Conservation (phyloP, 2,797 vertebrate genomes). For the Trachurus trachurus region DNA sequence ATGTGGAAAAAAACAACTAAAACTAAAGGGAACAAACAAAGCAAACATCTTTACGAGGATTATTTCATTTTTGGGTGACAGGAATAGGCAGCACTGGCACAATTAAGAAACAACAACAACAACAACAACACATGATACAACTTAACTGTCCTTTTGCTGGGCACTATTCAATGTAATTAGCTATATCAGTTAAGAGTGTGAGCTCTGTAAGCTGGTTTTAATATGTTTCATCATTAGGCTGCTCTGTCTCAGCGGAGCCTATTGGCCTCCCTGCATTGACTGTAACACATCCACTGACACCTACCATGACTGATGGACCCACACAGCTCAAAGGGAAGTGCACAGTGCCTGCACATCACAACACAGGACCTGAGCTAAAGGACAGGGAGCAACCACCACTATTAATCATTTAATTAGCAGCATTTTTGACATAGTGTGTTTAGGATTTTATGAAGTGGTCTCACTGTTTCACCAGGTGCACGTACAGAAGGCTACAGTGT, state of each 20-base stretch:
- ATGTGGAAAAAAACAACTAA: constrained; percentile 31
- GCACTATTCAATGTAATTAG: constrained; percentile 29
- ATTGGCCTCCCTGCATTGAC: constrained; percentile 29
- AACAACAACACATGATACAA: no score
- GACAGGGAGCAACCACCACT: background rate
- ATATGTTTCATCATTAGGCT: constrained; percentile 4
- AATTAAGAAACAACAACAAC: constrained; percentile 5
- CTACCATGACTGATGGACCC: constrained; percentile 45
- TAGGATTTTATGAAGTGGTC: background rate
- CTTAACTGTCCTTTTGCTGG: background rate
- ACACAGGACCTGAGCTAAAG: background rate
- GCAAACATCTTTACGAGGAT: background rate
- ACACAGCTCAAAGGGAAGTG: constrained; percentile 21
- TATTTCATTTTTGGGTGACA: constrained; percentile 2
- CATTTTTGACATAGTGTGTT: constrained; percentile 2
- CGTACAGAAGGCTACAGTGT: background rate
- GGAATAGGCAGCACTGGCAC: background rate
- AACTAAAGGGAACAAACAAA: constrained; percentile 4
- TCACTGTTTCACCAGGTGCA: constrained; percentile 25
- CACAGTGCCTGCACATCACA: background rate
- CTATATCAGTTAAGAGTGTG: constrained; percentile 27
- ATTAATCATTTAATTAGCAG: constrained; percentile 8
- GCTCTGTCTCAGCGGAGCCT: constrained; percentile 4
- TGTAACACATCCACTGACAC: constrained; percentile 50
- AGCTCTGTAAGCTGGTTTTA: constrained; percentile 31